These are phyloP conservation scores for Acleris literana DNA, from an alignment of 2,888 invertebrate species.

Conservation along the genomic window DNA sequence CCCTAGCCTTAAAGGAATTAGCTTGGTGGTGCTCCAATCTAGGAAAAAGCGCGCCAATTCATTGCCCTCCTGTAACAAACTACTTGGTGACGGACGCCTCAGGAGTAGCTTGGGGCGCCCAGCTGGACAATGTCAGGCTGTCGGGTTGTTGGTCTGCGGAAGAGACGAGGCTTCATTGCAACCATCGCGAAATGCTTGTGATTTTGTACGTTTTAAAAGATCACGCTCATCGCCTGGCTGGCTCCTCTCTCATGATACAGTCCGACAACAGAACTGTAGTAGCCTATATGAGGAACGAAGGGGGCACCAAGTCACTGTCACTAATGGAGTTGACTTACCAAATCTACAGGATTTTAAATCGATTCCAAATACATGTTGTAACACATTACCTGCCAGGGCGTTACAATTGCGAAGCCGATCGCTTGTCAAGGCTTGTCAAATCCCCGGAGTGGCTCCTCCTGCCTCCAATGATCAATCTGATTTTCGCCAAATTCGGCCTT, in stretches of 20 bases:
- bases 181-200: not conserved
- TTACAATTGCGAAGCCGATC: conserved; percentile 8
- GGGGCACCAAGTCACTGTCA: not conserved
- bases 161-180: not conserved
- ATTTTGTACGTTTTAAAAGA: conserved; percentile 1
- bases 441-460: conserved; percentile 3
- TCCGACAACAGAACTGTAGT: not conserved
- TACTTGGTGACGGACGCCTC: not conserved
- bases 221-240: conserved; percentile 1
- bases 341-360: too few species aligned
- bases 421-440: not conserved
- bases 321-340: not conserved
- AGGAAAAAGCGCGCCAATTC: not conserved
- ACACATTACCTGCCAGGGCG: not conserved
- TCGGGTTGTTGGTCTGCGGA: not conserved
- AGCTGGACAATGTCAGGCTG: not conserved
- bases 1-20: not conserved
- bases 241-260: not conserved
- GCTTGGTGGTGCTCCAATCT: not conserved
- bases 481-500: not conserved
- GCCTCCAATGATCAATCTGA: not conserved
- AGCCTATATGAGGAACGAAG: not conserved
- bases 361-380: too few species aligned
- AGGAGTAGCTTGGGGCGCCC: not conserved
- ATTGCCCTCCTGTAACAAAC: not conserved